A percentile compares a stretch with the other conserved stretches of the same genome.
phyloP scores from a whole-genome alignment of 2,888 invertebrate species.

The Malthinus flaveolus region DNA sequence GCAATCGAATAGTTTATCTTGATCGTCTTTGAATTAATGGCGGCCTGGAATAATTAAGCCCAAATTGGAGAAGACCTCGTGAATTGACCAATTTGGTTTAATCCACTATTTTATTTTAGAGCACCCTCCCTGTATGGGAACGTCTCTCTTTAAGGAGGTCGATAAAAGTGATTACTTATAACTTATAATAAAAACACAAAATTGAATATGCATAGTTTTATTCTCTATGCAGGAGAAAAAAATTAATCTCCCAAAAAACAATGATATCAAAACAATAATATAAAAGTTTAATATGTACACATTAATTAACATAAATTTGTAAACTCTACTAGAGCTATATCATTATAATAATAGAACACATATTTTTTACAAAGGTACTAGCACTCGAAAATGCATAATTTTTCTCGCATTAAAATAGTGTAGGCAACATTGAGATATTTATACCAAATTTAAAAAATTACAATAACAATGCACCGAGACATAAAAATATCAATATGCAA shows the following conservation, averaged over 20 bases:
- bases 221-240: slow-evolving; percentile 3
- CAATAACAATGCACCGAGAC: slow-evolving; percentile 15
- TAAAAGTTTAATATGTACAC: slow-evolving; percentile 50
- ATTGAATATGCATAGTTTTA: slow-evolving; percentile 3
- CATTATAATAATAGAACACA: slow-evolving; percentile 39
- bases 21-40: no score
- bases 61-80: no score
- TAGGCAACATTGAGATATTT: slow-evolving; percentile 50
- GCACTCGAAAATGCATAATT: slow-evolving; percentile 46
- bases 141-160: no score
- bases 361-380: slow-evolving; percentile 50
- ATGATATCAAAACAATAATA: slow-evolving; percentile 49
- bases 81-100: no score
- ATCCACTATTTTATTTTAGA: no score
- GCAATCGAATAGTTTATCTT: no score
- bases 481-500: slow-evolving; percentile 11
- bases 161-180: background rate
- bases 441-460: slow-evolving; percentile 20
- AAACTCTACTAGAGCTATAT: slow-evolving; percentile 26
- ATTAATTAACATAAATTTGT: slow-evolving; percentile 48
- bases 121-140: no score
- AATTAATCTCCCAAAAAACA: slow-evolving; percentile 29
- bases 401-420: slow-evolving; percentile 46
- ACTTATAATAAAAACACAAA: background rate
- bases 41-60: no score